Base-by-base conservation (phyloP, 92 coral and sea anemone genomes). In the Diadumene lineata region DNA sequence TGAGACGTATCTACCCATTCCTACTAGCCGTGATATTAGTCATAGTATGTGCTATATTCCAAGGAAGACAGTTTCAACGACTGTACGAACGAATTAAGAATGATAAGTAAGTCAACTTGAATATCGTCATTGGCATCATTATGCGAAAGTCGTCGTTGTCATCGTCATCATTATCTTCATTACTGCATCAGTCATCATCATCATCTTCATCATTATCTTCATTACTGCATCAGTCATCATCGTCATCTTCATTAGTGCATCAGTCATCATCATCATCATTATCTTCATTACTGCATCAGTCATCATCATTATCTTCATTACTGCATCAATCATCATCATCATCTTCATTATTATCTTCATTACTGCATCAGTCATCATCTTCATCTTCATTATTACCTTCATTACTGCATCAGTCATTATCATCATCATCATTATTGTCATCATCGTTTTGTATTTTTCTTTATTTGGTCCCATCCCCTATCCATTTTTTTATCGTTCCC, bases 61-160 rank as follows among this genome's bases (percentile, higher is more conserved):
- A 94, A 80, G 97, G 97, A 53, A 87, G 96, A 17, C 98, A 94
- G 81, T 91, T 94, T 66, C 85, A 89, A 48, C 84, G 84, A 31
- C 86, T 94, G 30, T 94, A 94, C 75, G 98, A 94, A 68, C 98
- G 93, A 63, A 94, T 94, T 85, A 91, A 82, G 79, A 94, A 94
- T 60, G 98, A 94, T 77, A 94, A 88, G 98, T 94, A 78, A 86
- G 98, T 76, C 25, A 1, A 30, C 43, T 2, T 22, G 11, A 13
- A 38, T 13, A 38, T 38, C 48, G 48, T 38, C 48, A 38, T 38
- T 38, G 13, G 48, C 48, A 38, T 38, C 48, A 38, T 38, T 13
- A 38, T n/a, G n/a, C n/a, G n/a, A n/a, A n/a, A n/a, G n/a, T n/a
- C n/a, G 13, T 38, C 13, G 13, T 38, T 13, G 13, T 38, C 48